These are phyloP conservation scores for Panonychus citri DNA, from an alignment of 1,140 invertebrate genomes.

Conservation along the genomic window DNA sequence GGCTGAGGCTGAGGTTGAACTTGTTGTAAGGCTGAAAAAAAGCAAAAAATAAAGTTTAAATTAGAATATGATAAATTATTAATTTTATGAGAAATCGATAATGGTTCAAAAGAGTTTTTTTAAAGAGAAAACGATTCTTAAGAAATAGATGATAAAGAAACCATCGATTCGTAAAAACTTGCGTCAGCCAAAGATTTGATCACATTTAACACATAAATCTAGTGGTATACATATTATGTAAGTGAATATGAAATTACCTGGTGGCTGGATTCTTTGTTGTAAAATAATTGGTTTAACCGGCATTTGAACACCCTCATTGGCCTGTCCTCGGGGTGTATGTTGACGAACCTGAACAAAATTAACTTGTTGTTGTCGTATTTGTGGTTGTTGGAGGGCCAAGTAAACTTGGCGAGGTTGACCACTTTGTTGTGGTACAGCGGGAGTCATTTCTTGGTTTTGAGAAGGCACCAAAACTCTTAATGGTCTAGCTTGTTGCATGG, in stretches of 20 bases:
- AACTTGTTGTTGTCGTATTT: slow-evolving; percentile 1
- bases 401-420: slow-evolving; percentile 2
- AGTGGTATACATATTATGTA: slow-evolving; percentile 12
- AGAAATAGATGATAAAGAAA: too few relatives aligned
- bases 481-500: background rate
- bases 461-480: slow-evolving; percentile 6
- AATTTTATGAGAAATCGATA: too few relatives aligned
- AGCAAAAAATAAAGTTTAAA: background rate
- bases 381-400: slow-evolving; percentile 3
- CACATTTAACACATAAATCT: background rate
- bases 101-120: too few relatives aligned
- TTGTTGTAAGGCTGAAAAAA: background rate
- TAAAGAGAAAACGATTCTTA: too few relatives aligned
- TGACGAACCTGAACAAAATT: slow-evolving; percentile 4
- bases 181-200: background rate
- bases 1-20: slow-evolving; percentile 8
- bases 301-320: background rate
- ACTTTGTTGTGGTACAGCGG: background rate
- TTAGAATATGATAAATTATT: too few relatives aligned
- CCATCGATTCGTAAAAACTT: too few relatives aligned
- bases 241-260: slow-evolving; percentile 3
- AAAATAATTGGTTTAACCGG: background rate
- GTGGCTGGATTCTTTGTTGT: slow-evolving; percentile 8
- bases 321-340: background rate
- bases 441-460: background rate